phyloP scores from a whole-genome alignment of 2,797 vertebrate species.

The Melanotaenia trifasciata region DNA sequence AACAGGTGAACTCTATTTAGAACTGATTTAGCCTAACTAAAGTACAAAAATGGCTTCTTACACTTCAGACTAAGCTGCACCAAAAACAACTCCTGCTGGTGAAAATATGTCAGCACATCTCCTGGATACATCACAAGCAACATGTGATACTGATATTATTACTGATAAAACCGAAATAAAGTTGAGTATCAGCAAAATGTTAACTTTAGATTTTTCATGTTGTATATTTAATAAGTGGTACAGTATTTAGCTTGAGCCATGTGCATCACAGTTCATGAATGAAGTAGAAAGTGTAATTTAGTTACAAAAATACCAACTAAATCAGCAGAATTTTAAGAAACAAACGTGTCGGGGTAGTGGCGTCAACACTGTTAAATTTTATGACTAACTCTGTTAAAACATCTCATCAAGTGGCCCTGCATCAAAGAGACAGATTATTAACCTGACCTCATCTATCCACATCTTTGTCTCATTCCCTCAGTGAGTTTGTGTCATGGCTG shows the following conservation, averaged over 20 bases:
- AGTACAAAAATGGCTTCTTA: no score
- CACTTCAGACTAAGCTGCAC: no score
- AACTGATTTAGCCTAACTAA: neutral
- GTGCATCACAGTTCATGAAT: neutral
- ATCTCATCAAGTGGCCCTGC: neutral
- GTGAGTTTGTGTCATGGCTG: slow-evolving; percentile 98
- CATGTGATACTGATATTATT: neutral
- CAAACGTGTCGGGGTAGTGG: neutral
- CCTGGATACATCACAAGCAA: neutral
- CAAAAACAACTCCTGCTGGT: no score
- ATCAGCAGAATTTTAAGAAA: neutral
- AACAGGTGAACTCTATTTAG: neutral
- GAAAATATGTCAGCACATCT: neutral
- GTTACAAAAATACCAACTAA: neutral
- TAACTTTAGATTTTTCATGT: neutral
- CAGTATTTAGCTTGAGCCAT: neutral
- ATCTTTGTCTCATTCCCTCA: slow-evolving; percentile 73
- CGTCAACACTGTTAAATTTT: neutral
- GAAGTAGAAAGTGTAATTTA: neutral
- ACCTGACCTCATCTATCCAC: slow-evolving; percentile 13
- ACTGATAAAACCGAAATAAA: neutral
- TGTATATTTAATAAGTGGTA: neutral
- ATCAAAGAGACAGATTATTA: neutral
- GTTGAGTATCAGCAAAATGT: neutral
- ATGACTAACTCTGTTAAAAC: neutral